Percentiles rank a stretch among this genome's conserved stretches.
Evolutionary conservation across 2,113 vertebrate genomes (phyloP).

Genomic region (Arothron firmamentum): DNA sequence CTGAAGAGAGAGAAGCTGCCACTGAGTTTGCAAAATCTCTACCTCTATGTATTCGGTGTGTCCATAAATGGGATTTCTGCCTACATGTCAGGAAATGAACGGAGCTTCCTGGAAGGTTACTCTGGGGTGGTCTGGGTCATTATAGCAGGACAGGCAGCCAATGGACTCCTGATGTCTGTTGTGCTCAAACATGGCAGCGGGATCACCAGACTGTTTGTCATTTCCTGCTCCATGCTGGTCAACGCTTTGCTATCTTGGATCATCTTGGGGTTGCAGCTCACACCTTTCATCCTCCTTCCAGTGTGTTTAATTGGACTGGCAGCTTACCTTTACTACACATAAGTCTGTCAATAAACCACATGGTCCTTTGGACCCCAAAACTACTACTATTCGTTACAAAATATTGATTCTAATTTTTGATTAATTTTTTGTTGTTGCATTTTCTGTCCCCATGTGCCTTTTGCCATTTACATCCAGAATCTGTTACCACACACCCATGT

Average conservation of each 20-base stretch:
- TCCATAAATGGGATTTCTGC: constrained; percentile 76
- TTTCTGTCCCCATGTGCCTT: constrained; percentile 9
- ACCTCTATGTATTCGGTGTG: constrained; percentile 88
- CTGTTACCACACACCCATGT: not conserved
- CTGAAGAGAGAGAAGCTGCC: constrained; percentile 86
- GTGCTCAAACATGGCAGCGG: constrained; percentile 93
- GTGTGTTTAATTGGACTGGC: constrained; percentile 79
- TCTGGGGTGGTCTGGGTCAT: constrained; percentile 79
- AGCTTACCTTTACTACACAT: constrained; percentile 84
- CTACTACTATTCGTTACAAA: not conserved
- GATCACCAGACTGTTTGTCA: constrained; percentile 90
- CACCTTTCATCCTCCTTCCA: constrained; percentile 79
- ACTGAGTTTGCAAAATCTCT: constrained; percentile 88
- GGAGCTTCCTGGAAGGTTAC: constrained; percentile 82
- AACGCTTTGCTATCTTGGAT: constrained; percentile 82
- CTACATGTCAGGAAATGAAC: constrained; percentile 41
- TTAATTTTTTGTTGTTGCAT: constrained; percentile 20
- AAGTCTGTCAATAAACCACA: constrained; percentile 8
- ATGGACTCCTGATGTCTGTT: constrained; percentile 89
- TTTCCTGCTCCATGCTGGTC: constrained; percentile 91
- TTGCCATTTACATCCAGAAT: not conserved
- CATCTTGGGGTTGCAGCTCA: constrained; percentile 83
- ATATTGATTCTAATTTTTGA: constrained; percentile 1
- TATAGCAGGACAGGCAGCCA: constrained; percentile 84
- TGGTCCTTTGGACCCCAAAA: not conserved